These are phyloP conservation scores for Lottia gigantea DNA, from an alignment of 2,888 invertebrate species.

Conservation along the genomic window DNA sequence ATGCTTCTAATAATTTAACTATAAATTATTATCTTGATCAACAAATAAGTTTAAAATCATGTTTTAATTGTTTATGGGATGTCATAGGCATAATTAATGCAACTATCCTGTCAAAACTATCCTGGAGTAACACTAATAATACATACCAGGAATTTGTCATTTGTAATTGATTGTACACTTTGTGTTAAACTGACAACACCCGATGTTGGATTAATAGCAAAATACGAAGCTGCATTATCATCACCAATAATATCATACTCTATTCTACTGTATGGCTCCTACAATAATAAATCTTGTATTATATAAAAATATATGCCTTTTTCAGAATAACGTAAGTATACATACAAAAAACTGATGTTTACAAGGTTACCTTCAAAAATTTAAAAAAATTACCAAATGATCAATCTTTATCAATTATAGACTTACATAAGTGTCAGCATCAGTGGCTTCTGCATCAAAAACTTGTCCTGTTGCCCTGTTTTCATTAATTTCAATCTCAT, in stretches of 20 bases:
- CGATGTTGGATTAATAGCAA: constrained; percentile 16
- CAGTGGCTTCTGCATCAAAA: constrained; percentile 18
- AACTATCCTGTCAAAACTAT: not conserved
- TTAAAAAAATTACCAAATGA: no score
- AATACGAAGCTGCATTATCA: constrained; percentile 3
- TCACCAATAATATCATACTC: constrained; percentile 4
- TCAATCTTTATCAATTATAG: not conserved
- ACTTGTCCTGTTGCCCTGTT: not conserved
- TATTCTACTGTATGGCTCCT: not conserved
- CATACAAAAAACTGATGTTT: no score
- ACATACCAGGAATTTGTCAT: constrained; percentile 14
- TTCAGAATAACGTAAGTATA: no score
- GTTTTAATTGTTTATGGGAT: no score
- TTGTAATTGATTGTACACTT: not conserved
- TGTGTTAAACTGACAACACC: constrained; percentile 8
- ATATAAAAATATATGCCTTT: no score
- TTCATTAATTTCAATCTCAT: not conserved
- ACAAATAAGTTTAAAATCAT: no score
- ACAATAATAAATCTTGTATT: no score
- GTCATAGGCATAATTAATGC: not conserved
- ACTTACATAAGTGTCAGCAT: constrained; percentile 21
- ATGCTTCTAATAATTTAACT: no score
- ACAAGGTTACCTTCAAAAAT: no score
- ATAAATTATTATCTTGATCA: no score
- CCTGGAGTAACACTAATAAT: no score